phyloP scores from a whole-genome alignment of 1,140 invertebrate species.

The Babylonia areolata region DNA sequence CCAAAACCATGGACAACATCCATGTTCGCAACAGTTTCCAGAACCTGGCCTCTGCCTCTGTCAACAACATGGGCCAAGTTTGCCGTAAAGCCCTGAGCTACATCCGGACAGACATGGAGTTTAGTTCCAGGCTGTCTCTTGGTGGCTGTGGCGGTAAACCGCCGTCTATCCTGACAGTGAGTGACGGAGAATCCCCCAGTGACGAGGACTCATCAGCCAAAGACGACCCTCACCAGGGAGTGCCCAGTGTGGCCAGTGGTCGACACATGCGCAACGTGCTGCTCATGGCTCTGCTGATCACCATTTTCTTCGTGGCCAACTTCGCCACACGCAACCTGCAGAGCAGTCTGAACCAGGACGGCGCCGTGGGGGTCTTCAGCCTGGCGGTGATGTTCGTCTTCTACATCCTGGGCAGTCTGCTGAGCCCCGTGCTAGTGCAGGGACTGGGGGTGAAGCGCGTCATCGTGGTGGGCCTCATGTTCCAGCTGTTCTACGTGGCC shows the following conservation, averaged over 20 bases:
- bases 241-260: slow-evolving; percentile 33
- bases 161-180: neutral
- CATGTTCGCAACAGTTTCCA: slow-evolving; percentile 19
- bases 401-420: slow-evolving; percentile 63
- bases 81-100: slow-evolving; percentile 43
- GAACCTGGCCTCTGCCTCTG: slow-evolving; percentile 30
- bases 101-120: slow-evolving; percentile 36
- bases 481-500: slow-evolving; percentile 59
- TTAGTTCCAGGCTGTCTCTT: slow-evolving; percentile 34
- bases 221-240: neutral
- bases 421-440: slow-evolving; percentile 62
- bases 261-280: slow-evolving; percentile 59
- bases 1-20: slow-evolving; percentile 26
- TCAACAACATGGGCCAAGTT: slow-evolving; percentile 27
- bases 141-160: neutral
- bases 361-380: slow-evolving; percentile 59
- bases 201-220: neutral
- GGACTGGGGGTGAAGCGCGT: slow-evolving; percentile 57
- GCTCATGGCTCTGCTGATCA: slow-evolving; percentile 55
- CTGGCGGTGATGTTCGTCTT: slow-evolving; percentile 52
- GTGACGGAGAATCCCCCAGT: slow-evolving; percentile 2
- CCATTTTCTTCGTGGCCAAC: slow-evolving; percentile 61
- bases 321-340: slow-evolving; percentile 67
- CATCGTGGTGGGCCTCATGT: slow-evolving; percentile 51
- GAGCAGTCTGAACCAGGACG: slow-evolving; percentile 67